Conservation (phyloP, 2,113 vertebrate genomes). For the Cricetomys ansorgei region DNA sequence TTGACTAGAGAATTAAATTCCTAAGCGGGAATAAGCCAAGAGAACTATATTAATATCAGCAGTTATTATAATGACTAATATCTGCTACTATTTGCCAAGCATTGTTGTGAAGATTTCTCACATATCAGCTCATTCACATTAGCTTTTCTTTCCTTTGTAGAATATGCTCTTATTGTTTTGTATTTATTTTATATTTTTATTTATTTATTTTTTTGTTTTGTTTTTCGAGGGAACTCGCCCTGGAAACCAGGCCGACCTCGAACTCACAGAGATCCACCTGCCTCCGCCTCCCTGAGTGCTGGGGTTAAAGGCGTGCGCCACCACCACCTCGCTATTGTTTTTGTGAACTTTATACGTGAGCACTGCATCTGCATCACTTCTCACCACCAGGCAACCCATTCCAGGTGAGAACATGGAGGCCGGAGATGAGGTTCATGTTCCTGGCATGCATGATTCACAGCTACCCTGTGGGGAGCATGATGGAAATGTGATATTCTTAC, state of each 20-base stretch:
- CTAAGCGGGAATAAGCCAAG: constrained; percentile 8
- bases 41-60: constrained; percentile 23
- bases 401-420: not conserved
- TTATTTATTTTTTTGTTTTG: too few relatives aligned
- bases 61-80: not conserved
- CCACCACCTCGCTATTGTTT: too few relatives aligned
- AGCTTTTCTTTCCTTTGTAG: not conserved
- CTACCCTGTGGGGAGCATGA: not conserved
- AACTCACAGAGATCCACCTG: too few relatives aligned
- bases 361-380: not conserved
- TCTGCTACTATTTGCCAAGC: not conserved
- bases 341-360: not conserved
- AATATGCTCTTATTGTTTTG: not conserved
- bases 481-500: not conserved
- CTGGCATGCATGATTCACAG: not conserved
- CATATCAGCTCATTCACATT: not conserved
- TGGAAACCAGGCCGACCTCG: too few relatives aligned
- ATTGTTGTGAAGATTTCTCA: constrained; percentile 28
- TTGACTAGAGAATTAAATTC: constrained; percentile 20
- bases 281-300: too few relatives aligned
- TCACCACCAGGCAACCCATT: not conserved
- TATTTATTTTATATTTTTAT: too few relatives aligned
- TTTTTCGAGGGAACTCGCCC: too few relatives aligned
- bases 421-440: not conserved
- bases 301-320: too few relatives aligned